Conservation (phyloP, 2,888 invertebrate genomes). For the Arrhopalites spinosus region DNA sequence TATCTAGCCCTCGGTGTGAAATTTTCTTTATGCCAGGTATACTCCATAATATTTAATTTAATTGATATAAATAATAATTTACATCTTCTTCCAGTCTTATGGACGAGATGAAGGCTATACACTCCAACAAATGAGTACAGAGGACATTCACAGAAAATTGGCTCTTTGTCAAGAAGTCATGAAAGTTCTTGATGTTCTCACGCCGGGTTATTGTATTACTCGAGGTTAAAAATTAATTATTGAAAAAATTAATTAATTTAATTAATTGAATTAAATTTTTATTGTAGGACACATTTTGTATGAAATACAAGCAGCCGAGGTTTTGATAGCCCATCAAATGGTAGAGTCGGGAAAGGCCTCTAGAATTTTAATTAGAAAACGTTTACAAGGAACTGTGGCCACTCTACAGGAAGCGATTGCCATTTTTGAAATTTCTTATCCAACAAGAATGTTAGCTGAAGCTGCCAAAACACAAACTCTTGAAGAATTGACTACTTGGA, state of each 20-base stretch:
- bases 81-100: conserved; percentile 47
- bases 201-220: conserved; percentile 52
- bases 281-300: conserved; percentile 52
- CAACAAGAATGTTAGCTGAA: conserved; percentile 47
- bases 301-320: conserved; percentile 54
- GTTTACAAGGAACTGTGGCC: conserved; percentile 44
- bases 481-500: conserved; percentile 48
- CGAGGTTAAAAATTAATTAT: too few relatives aligned
- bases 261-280: too few relatives aligned
- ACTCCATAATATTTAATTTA: too few relatives aligned
- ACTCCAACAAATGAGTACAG: conserved; percentile 39
- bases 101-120: conserved; percentile 51
- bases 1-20: conserved; percentile 51
- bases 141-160: conserved; percentile 47
- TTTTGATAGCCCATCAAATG: conserved; percentile 44
- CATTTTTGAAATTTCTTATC: conserved; percentile 52
- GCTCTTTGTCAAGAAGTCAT: conserved; percentile 50
- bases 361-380: conserved; percentile 42
- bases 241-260: too few relatives aligned
- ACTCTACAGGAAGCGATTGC: conserved; percentile 50
- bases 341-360: conserved; percentile 48
- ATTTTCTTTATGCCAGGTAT: conserved; percentile 48
- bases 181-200: conserved; percentile 51
- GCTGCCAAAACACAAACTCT: conserved; percentile 48
- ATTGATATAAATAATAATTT: too few relatives aligned